phyloP scores from a whole-genome alignment of 2,113 vertebrate genomes.

The Carassius gibelio region DNA sequence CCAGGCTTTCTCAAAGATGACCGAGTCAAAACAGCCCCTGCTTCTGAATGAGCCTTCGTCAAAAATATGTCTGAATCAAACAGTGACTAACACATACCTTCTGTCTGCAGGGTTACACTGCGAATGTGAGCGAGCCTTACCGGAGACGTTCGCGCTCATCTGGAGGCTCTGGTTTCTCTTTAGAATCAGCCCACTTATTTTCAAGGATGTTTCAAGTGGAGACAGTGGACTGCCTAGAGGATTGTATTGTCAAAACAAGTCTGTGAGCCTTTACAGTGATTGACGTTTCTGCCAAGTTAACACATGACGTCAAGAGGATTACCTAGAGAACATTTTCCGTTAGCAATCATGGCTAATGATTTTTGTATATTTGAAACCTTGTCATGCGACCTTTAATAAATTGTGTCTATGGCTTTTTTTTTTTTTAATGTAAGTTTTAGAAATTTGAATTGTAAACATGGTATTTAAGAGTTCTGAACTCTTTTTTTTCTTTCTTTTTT shows the following conservation, averaged over 20 bases:
- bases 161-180: constrained; percentile 39
- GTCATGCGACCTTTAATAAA: background rate
- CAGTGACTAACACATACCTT: constrained; percentile 75
- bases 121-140: constrained; percentile 12
- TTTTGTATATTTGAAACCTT: background rate
- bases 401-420: background rate
- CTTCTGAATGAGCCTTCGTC: constrained; percentile 64
- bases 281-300: background rate
- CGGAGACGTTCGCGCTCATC: constrained; percentile 36
- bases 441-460: background rate
- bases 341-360: background rate
- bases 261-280: background rate
- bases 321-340: background rate
- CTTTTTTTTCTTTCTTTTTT: background rate
- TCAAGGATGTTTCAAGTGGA: constrained; percentile 39
- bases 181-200: constrained; percentile 35
- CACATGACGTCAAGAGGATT: background rate
- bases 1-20: constrained; percentile 68
- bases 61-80: constrained; percentile 65
- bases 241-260: constrained; percentile 34
- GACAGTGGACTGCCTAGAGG: constrained; percentile 29
- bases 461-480: background rate
- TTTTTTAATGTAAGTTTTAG: background rate
- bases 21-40: constrained; percentile 78
- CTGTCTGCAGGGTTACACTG: constrained; percentile 65